Evolutionary conservation across 1,140 invertebrate species (phyloP).

Genomic region (Brachionus plicatilis): DNA sequence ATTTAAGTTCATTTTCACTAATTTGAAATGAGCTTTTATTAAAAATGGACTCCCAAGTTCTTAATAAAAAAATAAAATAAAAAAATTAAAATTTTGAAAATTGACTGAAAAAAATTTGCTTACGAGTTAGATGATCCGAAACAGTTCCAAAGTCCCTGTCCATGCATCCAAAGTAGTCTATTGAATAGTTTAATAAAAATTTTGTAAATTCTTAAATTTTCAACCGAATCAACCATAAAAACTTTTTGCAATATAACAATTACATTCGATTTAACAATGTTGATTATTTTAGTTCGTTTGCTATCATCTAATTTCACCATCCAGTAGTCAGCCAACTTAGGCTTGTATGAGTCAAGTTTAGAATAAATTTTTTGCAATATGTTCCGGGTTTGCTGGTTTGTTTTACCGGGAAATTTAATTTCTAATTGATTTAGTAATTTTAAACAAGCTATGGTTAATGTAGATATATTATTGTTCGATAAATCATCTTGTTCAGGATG

Average conservation of each 20-base stretch:
- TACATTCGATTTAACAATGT: slow-evolving; percentile 54
- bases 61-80: slow-evolving; percentile 45
- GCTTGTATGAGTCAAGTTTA: slow-evolving; percentile 55
- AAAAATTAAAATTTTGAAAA: neutral
- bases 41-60: slow-evolving; percentile 54
- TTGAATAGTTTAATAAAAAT: slow-evolving; percentile 54
- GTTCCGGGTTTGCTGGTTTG: slow-evolving; percentile 49
- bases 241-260: slow-evolving; percentile 49
- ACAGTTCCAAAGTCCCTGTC: slow-evolving; percentile 55
- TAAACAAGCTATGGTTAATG: slow-evolving; percentile 46
- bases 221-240: slow-evolving; percentile 46
- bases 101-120: neutral
- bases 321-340: slow-evolving; percentile 55
- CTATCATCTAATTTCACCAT: slow-evolving; percentile 54
- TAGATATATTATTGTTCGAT: neutral
- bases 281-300: slow-evolving; percentile 52
- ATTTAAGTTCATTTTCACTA: slow-evolving; percentile 49
- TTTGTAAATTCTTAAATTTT: slow-evolving; percentile 49
- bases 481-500: neutral
- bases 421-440: slow-evolving; percentile 51
- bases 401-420: slow-evolving; percentile 55
- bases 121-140: slow-evolving; percentile 43
- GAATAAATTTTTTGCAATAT: slow-evolving; percentile 52
- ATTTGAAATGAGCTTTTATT: slow-evolving; percentile 51
- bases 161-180: slow-evolving; percentile 54